Evolutionary conservation across 1,140 invertebrate species (phyloP), one percentile per base, ranked within the genome.

Genomic region (Agrypnia vestita): DNA sequence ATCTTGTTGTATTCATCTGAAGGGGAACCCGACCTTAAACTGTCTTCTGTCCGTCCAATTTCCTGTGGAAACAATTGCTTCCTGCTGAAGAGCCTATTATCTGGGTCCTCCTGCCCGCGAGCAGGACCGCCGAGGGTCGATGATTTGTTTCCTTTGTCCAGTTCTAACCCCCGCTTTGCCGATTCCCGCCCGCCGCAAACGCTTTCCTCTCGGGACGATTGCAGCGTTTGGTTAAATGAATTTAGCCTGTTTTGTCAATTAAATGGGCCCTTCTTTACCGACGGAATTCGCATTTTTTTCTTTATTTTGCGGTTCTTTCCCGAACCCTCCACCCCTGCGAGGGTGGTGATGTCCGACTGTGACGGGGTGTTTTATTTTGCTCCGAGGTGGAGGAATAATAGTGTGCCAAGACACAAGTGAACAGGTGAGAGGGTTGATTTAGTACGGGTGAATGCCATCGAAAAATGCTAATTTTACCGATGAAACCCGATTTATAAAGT

Each of bases 61-160:
- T 64, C 61, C 61, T 51, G 61, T n/a, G 61, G 35, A 64, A 64
- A 64, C 61, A 64, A 64, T 64, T 64, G 61, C 35, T 64, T 64
- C 61, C 61, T 64, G 21, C 61, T 51, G 49, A 64, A 64, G 61
- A 64, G 19, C 61, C 61, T 64, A 25, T 64, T 64, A 64, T 43
- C 61, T 25, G 25, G 19, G 61, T 43, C 10, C 25, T 43, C 55
- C 55, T 15, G 15, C 8, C 25, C 25, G 1, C 25, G 6, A 1
- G 21, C 19, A 19, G 61, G 19, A 13, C 61, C 61, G n/a, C 35
- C 55, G 55, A 64, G 61, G 61, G 61, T 64, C 21, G 11, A 64
- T 64, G 61, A 64, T 64, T 64, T 64, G 61, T 64, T 64, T 64
- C 61, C 61, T 25, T 35, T 64, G 61, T 35, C 25, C 25, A 35